Evolutionary conservation across 1,140 invertebrate genomes (phyloP).

Genomic region (Sogatella furcifera): DNA sequence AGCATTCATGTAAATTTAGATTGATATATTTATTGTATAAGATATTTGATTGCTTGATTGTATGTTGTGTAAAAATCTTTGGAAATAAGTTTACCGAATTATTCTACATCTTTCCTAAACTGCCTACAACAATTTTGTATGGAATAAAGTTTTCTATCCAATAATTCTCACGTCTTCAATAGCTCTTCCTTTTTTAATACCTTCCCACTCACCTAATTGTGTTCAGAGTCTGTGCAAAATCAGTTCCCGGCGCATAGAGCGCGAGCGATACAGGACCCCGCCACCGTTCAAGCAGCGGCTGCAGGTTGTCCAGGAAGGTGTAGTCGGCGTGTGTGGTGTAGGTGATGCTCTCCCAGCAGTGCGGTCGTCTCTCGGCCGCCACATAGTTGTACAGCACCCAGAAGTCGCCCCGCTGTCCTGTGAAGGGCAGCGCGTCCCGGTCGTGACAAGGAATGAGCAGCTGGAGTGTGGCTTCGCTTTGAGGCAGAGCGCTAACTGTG

Average conservation of each 20-base stretch:
- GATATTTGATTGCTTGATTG: no score
- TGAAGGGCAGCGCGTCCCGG: conserved; percentile 45
- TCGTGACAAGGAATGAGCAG: conserved; percentile 51
- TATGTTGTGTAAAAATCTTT: no score
- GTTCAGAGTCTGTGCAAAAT: conserved; percentile 44
- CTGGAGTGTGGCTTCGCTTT: conserved; percentile 27
- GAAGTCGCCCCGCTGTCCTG: conserved; percentile 70
- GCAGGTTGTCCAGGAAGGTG: conserved; percentile 81
- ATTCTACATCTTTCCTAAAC: no score
- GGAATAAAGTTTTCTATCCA: no score
- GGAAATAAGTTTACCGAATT: no score
- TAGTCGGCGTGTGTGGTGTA: conserved; percentile 88
- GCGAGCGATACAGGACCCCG: conserved; percentile 56
- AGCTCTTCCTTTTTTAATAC: no score
- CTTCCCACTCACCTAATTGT: conserved; percentile 32
- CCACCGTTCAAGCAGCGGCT: conserved; percentile 64
- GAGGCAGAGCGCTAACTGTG: no score
- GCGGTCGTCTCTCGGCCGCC: conserved; percentile 28
- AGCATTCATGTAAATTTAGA: no score
- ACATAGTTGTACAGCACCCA: conserved; percentile 87
- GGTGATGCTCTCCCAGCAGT: conserved; percentile 76
- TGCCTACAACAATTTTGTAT: no score
- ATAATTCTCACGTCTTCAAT: no score
- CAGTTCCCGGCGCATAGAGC: conserved; percentile 53
- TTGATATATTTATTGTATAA: no score